Base-by-base conservation (phyloP, 2,113 vertebrate species). In the Tragelaphus imberbis region DNA sequence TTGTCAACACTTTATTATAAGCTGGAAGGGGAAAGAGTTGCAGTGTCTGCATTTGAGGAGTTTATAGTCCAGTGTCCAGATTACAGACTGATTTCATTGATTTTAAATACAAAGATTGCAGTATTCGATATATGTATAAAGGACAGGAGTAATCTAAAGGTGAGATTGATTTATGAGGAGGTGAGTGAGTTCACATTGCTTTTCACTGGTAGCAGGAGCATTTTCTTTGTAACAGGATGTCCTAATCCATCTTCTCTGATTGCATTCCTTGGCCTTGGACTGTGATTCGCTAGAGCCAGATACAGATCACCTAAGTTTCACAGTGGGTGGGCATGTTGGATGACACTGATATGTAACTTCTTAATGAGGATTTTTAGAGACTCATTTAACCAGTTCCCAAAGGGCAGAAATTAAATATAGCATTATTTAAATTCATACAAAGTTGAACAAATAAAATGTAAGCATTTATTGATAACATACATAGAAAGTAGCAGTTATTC, bases 361-460 rank as follows among this genome's bases (percentile, higher is more conserved):
- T 91, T 84, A 56, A 65, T 44, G 55, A 93, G 61, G 14, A 36
- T n/a, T 53, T 87, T 84, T 95, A 51, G 91, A 95, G 55, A 96
- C 30, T 16, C 8, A 33, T 63, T 47, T 81, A 86, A 68, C n/a
- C 86, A 56, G 3, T 87, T 93, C n/a, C 10, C 53, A 47, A 49
- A 92, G n/a, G 47, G 7, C 28, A 97, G 17, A 40, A 63, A 94
- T 77, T 86, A 90, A 79, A 80, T 84, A 51, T 51, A 7, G 10
- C 27, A 77, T 17, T 75, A 49, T 94, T 86, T 95, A 87, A 90
- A n/a, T 85, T 86, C 84, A 63, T 80, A 92, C 30, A 49, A 87
- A 94, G 91, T n/a, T 84, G 47, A 91, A 94, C 16, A 95, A 84
- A 51, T 90, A 82, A 96, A 91, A 61, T 91, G 14, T 63, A 85